A percentile compares a stretch with the other conserved stretches of the same genome.
These are phyloP conservation scores for Drosophila murphyi DNA, from an alignment of 1,140 invertebrate genomes.

Conservation along the genomic window DNA sequence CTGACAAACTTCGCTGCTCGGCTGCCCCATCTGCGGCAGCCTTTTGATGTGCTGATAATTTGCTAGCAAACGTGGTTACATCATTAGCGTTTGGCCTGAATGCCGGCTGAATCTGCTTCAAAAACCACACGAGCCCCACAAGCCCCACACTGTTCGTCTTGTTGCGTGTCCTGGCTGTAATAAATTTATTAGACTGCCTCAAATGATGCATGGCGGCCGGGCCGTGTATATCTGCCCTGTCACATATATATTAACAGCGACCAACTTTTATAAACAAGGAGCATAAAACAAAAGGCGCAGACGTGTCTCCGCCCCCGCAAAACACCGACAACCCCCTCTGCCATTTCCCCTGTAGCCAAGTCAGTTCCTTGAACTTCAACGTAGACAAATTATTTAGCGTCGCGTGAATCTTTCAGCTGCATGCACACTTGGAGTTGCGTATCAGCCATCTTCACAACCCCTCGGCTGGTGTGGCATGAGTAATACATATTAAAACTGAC, in stretches of 20 bases:
- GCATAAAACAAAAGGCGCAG: conserved; percentile 62
- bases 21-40: conserved; percentile 1
- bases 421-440: conserved; percentile 21
- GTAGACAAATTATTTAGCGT: conserved; percentile 73
- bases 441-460: not conserved
- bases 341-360: not conserved
- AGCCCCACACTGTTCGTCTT: not conserved
- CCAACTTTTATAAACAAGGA: conserved; percentile 48
- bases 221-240: conserved; percentile 36
- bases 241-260: conserved; percentile 54
- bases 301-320: not conserved
- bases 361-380: conserved; percentile 74
- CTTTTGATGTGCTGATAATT: conserved; percentile 76
- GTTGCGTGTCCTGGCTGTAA: conserved; percentile 57
- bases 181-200: conserved; percentile 78
- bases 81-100: conserved; percentile 69
- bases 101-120: not conserved
- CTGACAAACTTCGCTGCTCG: conserved; percentile 15
- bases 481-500: conserved; percentile 70
- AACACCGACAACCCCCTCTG: not conserved
- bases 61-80: conserved; percentile 80
- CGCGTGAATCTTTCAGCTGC: conserved; percentile 29
- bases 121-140: not conserved
- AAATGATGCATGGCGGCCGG: conserved; percentile 70
- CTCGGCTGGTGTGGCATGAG: not conserved